Evolutionary conservation across 2,888 invertebrate genomes (phyloP), one percentile per base, ranked within the genome.

Genomic region (Trissonchulus sp.): DNA sequence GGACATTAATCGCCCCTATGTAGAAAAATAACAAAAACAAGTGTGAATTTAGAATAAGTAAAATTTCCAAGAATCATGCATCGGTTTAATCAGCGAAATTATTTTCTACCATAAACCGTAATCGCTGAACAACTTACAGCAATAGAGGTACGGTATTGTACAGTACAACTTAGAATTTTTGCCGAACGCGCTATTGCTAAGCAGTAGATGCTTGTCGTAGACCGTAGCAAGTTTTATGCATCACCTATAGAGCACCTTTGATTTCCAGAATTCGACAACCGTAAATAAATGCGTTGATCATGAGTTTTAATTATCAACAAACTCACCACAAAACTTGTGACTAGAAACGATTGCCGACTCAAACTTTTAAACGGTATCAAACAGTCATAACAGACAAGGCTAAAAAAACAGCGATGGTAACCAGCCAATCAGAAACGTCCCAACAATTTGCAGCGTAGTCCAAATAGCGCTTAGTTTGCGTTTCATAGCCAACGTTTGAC

Each of bases 201-300:
- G 8, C 48, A 48, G 48, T 23, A 15, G 48, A 48, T 15, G 48
- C 48, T 15, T 48, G 8, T 48, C 68, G 8, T 30, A 65, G 35
- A 15, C 71, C 71, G 33, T 28, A 38, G 18, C 71, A 28, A 28
- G 71, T 71, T 8, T 28, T 34, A 30, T 65, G 68, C 78, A 79
- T 79, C 23, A 74, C 76, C 79, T 79, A 81, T 77, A 85, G 81
- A 0, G 85, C 84, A 35, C 81, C 80, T 60, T 83, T 88, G 74
- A 90, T 89, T 80, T 90, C 90, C 75, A 88, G 87, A 88, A 90
- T 89, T 74, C 90, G 84, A 2, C 89, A 88, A 8, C 89, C 89
- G 81, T 90, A 90, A 74, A 90, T 90, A 77, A 90, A 88, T 0
- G 90, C 89, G 83, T 90, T 90, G 62, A 88, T 86, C 74, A 90